These are phyloP conservation scores for Dicycla oo DNA, from an alignment of 2,888 invertebrate species.

Conservation along the genomic window DNA sequence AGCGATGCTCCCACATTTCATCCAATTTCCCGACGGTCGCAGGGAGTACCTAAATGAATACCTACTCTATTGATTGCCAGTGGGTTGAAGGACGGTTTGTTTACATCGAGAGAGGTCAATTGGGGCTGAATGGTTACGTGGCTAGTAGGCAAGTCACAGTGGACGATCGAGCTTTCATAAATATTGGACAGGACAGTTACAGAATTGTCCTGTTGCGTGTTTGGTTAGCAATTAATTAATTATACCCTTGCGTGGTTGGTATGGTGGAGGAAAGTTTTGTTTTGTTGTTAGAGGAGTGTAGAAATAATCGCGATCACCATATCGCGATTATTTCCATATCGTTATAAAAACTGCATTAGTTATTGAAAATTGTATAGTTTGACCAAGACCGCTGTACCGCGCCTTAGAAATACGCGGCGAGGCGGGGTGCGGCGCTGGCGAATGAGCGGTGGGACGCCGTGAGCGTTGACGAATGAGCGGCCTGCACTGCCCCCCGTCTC, in stretches of 20 bases:
- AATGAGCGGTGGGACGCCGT: no score
- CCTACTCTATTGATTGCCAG: constrained; percentile 61
- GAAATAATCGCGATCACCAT: background rate
- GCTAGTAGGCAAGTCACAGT: constrained; percentile 8
- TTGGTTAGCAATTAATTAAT: constrained; percentile 27
- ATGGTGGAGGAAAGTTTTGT: constrained; percentile 3
- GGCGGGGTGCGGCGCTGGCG: no score
- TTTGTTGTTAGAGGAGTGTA: background rate
- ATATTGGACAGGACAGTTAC: background rate
- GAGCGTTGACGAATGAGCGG: no score
- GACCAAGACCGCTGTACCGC: no score
- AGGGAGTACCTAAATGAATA: constrained; percentile 60
- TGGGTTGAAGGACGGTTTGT: constrained; percentile 67
- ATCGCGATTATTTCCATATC: background rate
- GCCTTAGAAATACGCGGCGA: no score
- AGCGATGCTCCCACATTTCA: constrained; percentile 46
- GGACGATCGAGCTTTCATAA: background rate
- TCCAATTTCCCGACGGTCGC: constrained; percentile 57
- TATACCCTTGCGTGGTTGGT: background rate
- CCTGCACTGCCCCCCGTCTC: no score
- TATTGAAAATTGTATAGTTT: background rate
- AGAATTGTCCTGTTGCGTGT: constrained; percentile 33
- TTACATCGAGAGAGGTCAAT: constrained; percentile 65
- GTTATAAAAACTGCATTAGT: background rate
- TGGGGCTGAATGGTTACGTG: constrained; percentile 36